Conservation (phyloP, 1,140 invertebrate genomes). For the Ooceraea biroi region DNA sequence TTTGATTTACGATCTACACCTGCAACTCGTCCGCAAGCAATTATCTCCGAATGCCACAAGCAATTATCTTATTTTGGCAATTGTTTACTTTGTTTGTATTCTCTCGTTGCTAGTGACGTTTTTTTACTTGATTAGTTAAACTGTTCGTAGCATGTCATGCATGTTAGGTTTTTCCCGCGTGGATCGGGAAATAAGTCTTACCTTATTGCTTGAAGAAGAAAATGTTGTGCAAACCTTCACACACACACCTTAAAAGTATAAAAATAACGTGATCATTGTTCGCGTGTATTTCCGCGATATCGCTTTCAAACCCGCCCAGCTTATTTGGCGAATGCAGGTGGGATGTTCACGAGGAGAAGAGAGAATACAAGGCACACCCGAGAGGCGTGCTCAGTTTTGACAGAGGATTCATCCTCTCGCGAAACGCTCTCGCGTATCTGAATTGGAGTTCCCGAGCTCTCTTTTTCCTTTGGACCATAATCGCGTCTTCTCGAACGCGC, state of each 20-base stretch:
- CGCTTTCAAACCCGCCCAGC: slow-evolving; percentile 34
- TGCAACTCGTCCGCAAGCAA: slow-evolving; percentile 45
- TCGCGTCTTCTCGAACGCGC: slow-evolving; percentile 55
- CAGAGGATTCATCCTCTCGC: slow-evolving; percentile 44
- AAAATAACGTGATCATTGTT: slow-evolving; percentile 40
- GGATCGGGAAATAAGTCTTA: slow-evolving; percentile 19
- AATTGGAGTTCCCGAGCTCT: slow-evolving; percentile 61
- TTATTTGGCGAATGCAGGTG: neutral
- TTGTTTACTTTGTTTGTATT: neutral
- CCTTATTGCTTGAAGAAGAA: neutral
- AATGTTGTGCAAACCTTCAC: neutral
- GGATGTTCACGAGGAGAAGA: neutral
- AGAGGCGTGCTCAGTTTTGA: slow-evolving; percentile 53
- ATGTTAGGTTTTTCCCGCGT: neutral
- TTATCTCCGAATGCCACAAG: slow-evolving; percentile 21
- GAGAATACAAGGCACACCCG: slow-evolving; percentile 15
- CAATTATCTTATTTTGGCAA: slow-evolving; percentile 34
- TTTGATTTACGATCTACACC: slow-evolving; percentile 43
- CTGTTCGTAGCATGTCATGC: neutral
- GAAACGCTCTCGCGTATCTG: slow-evolving; percentile 64
- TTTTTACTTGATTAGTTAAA: too few species aligned
- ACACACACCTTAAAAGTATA: slow-evolving; percentile 4
- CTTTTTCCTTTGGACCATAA: slow-evolving; percentile 47
- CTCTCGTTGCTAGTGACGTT: too few species aligned
- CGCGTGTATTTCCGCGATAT: slow-evolving; percentile 25